Percentiles rank a stretch among this genome's conserved stretches.
These are phyloP conservation scores for Miichthys miiuy DNA, from an alignment of 2,797 vertebrate species.

Conservation along the genomic window DNA sequence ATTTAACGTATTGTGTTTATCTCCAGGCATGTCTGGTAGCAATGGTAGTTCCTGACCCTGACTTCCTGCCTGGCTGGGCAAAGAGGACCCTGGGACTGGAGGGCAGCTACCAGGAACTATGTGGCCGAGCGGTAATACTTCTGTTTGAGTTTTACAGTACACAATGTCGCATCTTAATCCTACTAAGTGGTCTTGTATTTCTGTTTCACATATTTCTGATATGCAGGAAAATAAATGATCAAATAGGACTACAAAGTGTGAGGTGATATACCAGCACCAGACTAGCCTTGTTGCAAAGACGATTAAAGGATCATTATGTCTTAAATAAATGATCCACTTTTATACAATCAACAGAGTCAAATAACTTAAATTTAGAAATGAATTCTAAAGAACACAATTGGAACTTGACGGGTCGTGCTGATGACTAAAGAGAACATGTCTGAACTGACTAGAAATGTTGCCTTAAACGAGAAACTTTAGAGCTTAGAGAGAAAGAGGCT, in stretches of 20 bases:
- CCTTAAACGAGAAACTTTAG: background rate
- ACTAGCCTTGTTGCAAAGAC: background rate
- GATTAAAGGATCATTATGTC: background rate
- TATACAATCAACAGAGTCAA: background rate
- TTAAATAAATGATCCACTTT: background rate
- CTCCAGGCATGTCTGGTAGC: constrained; percentile 91
- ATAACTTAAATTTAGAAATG: background rate
- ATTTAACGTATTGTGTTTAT: background rate
- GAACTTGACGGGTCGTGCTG: background rate
- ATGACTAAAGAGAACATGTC: background rate
- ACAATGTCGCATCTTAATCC: background rate
- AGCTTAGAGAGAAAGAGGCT: background rate
- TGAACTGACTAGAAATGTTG: background rate
- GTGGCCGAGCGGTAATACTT: constrained; percentile 86
- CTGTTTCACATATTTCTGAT: background rate
- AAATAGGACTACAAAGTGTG: background rate
- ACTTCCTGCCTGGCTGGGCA: constrained; percentile 88
- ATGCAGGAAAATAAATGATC: background rate
- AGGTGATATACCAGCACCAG: background rate
- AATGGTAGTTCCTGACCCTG: constrained; percentile 92
- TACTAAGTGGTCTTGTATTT: too few species aligned
- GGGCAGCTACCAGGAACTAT: constrained; percentile 90
- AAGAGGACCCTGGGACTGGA: constrained; percentile 86
- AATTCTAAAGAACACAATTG: background rate
- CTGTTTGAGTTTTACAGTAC: background rate